These are phyloP conservation scores for Egretta garzetta DNA, from an alignment of 2,113 vertebrate genomes.

Conservation along the genomic window DNA sequence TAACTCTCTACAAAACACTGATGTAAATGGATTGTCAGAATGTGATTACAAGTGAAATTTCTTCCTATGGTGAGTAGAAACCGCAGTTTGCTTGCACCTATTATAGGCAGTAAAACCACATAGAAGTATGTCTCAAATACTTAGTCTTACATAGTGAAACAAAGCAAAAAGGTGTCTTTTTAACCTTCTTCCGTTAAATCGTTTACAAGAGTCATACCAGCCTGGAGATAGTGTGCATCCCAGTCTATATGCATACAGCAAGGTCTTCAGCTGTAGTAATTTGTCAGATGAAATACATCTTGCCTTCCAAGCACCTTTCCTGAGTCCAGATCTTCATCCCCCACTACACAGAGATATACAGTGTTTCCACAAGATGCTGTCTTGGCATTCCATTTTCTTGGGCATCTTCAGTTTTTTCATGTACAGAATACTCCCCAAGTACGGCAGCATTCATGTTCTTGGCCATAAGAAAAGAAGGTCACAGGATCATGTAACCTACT, in stretches of 20 bases:
- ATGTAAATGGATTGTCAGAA: slow-evolving; percentile 55
- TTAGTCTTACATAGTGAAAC: background rate
- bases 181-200: background rate
- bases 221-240: background rate
- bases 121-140: background rate
- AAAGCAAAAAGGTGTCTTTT: background rate
- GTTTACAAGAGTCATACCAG: background rate
- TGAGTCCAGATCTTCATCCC: background rate
- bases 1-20: slow-evolving; percentile 60
- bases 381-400: background rate
- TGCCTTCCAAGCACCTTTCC: background rate
- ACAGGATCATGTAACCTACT: background rate
- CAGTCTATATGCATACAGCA: background rate
- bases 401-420: background rate
- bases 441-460: background rate
- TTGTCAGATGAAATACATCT: background rate
- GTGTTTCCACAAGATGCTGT: background rate
- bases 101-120: background rate
- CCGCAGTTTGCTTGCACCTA: background rate
- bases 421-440: background rate
- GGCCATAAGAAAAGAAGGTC: rapidly evolving
- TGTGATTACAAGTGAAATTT: background rate
- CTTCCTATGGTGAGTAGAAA: background rate
- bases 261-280: background rate
- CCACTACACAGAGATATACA: background rate